Percentiles rank a stretch among this genome's conserved stretches.
Conservation (phyloP, 2,888 invertebrate genomes). For the Pemphredon lugubris region DNA sequence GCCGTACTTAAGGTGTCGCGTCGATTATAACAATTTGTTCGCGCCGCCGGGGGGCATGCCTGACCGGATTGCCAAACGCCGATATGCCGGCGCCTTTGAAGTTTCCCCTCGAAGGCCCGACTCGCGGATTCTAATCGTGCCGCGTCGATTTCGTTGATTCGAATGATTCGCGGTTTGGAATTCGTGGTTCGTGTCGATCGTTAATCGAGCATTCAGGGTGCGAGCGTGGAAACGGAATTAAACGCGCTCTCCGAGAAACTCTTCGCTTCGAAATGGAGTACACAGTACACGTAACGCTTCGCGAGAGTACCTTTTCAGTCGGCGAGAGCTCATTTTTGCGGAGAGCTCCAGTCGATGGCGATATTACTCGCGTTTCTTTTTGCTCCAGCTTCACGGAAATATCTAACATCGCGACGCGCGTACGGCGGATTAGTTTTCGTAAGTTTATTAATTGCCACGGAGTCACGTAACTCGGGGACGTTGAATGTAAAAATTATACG, state of each 20-base stretch:
- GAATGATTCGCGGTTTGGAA: neutral
- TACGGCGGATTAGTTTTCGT: too few species aligned
- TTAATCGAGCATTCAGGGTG: neutral
- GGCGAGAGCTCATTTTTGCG: too few species aligned
- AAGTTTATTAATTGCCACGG: conserved; percentile 40
- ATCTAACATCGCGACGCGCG: too few species aligned
- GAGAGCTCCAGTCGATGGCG: too few species aligned
- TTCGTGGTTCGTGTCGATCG: neutral
- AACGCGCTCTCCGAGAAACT: too few species aligned
- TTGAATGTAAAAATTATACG: conserved; percentile 35
- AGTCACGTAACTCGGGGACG: conserved; percentile 16
- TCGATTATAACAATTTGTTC: conserved; percentile 73
- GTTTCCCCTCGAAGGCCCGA: conserved; percentile 16
- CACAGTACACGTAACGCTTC: too few species aligned
- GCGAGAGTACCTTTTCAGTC: too few species aligned
- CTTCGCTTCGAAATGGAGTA: too few species aligned
- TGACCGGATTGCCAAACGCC: conserved; percentile 54
- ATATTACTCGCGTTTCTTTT: too few species aligned
- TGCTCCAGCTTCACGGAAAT: too few species aligned
- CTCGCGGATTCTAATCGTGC: conserved; percentile 30
- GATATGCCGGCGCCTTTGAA: conserved; percentile 27
- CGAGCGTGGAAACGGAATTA: too few species aligned
- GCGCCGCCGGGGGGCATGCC: conserved; percentile 57
- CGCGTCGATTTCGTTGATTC: conserved; percentile 17
- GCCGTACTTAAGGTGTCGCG: conserved; percentile 67